Evolutionary conservation across 1,140 invertebrate species (phyloP).

Genomic region (Lasioglossum baleicum): DNA sequence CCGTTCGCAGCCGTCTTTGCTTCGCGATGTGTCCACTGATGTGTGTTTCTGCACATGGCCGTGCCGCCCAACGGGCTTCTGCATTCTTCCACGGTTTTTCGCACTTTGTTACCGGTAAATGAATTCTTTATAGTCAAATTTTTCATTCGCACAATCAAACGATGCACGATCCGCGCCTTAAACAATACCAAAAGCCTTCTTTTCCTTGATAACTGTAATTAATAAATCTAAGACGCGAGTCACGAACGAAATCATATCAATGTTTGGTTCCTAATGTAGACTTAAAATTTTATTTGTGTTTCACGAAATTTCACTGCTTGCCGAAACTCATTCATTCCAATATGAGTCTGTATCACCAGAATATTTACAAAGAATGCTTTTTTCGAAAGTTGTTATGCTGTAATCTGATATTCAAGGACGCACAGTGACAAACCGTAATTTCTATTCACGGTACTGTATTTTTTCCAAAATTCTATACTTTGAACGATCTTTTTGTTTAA

Average conservation of each 20-base stretch:
- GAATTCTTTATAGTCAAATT: constrained; percentile 42
- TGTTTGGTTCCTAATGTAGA: constrained; percentile 31
- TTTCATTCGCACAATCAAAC: constrained; percentile 7
- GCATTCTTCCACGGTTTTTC: constrained; percentile 67
- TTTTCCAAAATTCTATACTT: constrained; percentile 16
- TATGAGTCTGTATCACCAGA: background rate
- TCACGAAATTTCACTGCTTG: background rate
- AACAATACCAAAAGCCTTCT: constrained; percentile 21
- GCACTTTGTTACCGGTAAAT: constrained; percentile 74
- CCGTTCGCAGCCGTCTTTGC: constrained; percentile 74
- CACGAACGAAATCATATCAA: constrained; percentile 24
- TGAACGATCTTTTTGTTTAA: background rate
- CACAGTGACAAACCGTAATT: constrained; percentile 54
- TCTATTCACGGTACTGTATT: constrained; percentile 27
- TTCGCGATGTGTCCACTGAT: constrained; percentile 74
- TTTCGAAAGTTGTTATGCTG: constrained; percentile 17
- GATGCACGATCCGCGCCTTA: constrained; percentile 4
- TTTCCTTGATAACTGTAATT: constrained; percentile 11
- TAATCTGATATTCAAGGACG: constrained; percentile 65
- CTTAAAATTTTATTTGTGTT: constrained; percentile 8
- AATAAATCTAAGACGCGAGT: constrained; percentile 19
- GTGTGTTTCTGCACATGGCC: constrained; percentile 79
- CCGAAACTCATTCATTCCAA: background rate
- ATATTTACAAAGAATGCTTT: background rate
- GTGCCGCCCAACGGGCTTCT: constrained; percentile 70